These are phyloP conservation scores for Macrocentrus cingulum DNA, from an alignment of 1,140 invertebrate species.

Conservation along the genomic window DNA sequence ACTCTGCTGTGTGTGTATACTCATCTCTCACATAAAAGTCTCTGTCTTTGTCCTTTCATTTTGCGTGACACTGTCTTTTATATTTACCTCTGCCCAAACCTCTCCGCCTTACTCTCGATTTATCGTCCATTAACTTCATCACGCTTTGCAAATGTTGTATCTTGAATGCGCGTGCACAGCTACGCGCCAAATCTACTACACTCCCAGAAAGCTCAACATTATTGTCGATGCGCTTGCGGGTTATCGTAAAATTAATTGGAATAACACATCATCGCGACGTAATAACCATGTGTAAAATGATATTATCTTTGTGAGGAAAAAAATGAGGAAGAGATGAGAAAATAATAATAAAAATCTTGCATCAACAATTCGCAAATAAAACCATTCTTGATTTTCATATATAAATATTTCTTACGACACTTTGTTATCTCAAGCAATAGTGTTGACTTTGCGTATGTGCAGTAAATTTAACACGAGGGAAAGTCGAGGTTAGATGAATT, in stretches of 20 bases:
- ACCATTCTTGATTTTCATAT: no score
- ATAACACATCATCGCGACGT: slow-evolving; percentile 34
- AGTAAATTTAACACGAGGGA: no score
- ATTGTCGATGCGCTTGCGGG: slow-evolving; percentile 31
- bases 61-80: slow-evolving; percentile 5
- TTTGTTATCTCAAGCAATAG: no score
- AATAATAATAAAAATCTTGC: no score
- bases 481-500: no score
- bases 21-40: neutral
- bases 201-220: no score
- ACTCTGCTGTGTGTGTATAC: neutral
- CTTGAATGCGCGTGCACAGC: no score
- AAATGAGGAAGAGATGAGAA: slow-evolving; percentile 1
- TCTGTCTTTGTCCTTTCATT: slow-evolving; percentile 11
- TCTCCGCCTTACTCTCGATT: slow-evolving; percentile 3
- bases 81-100: neutral
- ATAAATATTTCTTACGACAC: no score
- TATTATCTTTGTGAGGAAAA: neutral
- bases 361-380: no score
- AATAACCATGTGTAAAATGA: slow-evolving; percentile 22
- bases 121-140: neutral
- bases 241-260: slow-evolving; percentile 44
- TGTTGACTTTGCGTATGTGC: no score
- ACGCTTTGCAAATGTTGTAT: no score
- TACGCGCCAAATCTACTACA: no score